These are phyloP conservation scores for Psilopogon haemacephalus DNA, from an alignment of 2,113 vertebrate species.

Conservation along the genomic window DNA sequence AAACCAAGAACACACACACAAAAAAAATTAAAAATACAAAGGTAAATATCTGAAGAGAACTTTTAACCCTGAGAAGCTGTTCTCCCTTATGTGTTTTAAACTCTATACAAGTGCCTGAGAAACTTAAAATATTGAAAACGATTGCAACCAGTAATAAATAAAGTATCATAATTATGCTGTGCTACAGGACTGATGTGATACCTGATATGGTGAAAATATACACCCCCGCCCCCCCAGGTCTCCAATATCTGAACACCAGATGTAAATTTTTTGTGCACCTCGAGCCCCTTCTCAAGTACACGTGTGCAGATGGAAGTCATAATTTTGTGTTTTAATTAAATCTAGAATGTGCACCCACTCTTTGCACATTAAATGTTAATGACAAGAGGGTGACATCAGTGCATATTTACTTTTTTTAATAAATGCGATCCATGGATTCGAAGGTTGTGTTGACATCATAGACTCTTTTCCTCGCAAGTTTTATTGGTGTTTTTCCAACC, in stretches of 20 bases:
- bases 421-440: constrained; percentile 38
- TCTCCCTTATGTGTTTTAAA: background rate
- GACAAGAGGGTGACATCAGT: constrained; percentile 60
- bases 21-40: background rate
- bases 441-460: constrained; percentile 68
- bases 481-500: constrained; percentile 74
- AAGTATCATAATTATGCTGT: background rate
- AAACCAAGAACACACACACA: too few relatives aligned
- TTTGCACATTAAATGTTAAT: constrained; percentile 68
- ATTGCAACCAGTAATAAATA: constrained; percentile 54
- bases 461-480: constrained; percentile 46
- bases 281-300: constrained; percentile 35
- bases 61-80: background rate
- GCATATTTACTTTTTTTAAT: constrained; percentile 74
- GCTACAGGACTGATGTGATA: constrained; percentile 23
- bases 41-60: background rate
- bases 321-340: constrained; percentile 74
- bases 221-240: background rate
- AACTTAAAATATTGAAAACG: constrained; percentile 29
- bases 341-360: constrained; percentile 35
- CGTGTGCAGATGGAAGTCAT: constrained; percentile 62
- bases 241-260: constrained; percentile 61
- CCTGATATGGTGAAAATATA: background rate
- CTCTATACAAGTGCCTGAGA: background rate
- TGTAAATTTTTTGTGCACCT: constrained; percentile 45